These are phyloP conservation scores for Neomorphus geoffroyi DNA, from an alignment of 2,797 vertebrate species.

Conservation along the genomic window DNA sequence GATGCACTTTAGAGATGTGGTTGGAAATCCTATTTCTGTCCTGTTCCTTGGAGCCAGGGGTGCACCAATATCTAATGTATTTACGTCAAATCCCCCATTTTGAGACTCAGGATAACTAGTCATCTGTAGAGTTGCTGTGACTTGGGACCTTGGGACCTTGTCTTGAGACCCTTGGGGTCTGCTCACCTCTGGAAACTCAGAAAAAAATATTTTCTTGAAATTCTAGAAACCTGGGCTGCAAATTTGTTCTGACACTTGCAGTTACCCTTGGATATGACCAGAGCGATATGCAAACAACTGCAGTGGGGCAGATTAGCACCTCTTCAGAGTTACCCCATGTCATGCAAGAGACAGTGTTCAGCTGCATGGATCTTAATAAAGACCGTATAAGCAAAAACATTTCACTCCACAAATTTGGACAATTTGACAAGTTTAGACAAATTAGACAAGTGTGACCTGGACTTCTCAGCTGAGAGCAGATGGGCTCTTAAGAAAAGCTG, in stretches of 20 bases:
- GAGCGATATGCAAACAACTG: background rate
- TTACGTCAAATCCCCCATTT: background rate
- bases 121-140: background rate
- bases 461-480: background rate
- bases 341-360: background rate
- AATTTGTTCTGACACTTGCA: background rate
- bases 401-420: background rate
- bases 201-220: background rate
- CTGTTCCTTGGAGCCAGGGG: background rate
- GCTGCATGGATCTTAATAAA: background rate
- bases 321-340: background rate
- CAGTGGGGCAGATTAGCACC: background rate
- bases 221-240: background rate
- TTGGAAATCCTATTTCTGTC: background rate
- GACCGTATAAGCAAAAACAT: background rate
- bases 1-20: background rate
- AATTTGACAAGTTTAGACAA: slow-evolving; percentile 1
- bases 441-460: slow-evolving; percentile 6
- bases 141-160: background rate
- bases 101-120: background rate
- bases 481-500: slow-evolving; percentile 7
- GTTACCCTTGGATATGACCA: background rate
- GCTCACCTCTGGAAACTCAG: background rate
- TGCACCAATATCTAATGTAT: background rate
- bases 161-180: background rate